Percentiles rank a stretch among this genome's conserved stretches.
Evolutionary conservation across 1,140 invertebrate genomes (phyloP).

Genomic region (Ips nitidus): DNA sequence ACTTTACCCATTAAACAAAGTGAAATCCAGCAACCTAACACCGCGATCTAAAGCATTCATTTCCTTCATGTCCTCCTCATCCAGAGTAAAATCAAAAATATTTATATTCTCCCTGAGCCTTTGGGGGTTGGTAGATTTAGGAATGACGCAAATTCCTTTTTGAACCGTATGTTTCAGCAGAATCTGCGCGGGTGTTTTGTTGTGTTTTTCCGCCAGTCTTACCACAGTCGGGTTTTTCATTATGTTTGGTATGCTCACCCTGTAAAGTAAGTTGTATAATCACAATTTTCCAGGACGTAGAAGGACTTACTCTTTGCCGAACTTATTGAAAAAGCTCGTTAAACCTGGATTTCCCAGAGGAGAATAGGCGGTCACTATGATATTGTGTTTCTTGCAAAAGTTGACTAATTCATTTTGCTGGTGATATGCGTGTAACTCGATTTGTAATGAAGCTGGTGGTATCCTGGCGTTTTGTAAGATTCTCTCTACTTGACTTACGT

Average conservation of each 20-base stretch:
- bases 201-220: slow-evolving; percentile 67
- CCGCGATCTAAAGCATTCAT: slow-evolving; percentile 63
- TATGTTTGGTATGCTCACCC: slow-evolving; percentile 64
- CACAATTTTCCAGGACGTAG: not conserved
- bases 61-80: slow-evolving; percentile 56
- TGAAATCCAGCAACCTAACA: slow-evolving; percentile 69
- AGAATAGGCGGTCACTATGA: slow-evolving; percentile 79
- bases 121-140: slow-evolving; percentile 76
- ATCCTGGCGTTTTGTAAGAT: slow-evolving; percentile 66
- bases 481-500: slow-evolving; percentile 65
- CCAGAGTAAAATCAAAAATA: slow-evolving; percentile 65
- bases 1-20: slow-evolving; percentile 54
- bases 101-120: slow-evolving; percentile 68
- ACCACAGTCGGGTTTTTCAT: slow-evolving; percentile 68
- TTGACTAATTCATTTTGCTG: slow-evolving; percentile 76
- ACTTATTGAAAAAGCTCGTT: slow-evolving; percentile 53
- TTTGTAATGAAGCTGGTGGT: slow-evolving; percentile 71
- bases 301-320: slow-evolving; percentile 50
- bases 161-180: slow-evolving; percentile 76
- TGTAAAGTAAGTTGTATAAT: slow-evolving; percentile 50
- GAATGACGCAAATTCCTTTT: slow-evolving; percentile 74
- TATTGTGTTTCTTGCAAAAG: slow-evolving; percentile 71
- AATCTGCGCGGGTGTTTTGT: slow-evolving; percentile 76
- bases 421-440: slow-evolving; percentile 81
- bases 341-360: slow-evolving; percentile 75